These are phyloP conservation scores for Sphyrna mokarran DNA, from an alignment of 2,113 vertebrate genomes.

Conservation along the genomic window DNA sequence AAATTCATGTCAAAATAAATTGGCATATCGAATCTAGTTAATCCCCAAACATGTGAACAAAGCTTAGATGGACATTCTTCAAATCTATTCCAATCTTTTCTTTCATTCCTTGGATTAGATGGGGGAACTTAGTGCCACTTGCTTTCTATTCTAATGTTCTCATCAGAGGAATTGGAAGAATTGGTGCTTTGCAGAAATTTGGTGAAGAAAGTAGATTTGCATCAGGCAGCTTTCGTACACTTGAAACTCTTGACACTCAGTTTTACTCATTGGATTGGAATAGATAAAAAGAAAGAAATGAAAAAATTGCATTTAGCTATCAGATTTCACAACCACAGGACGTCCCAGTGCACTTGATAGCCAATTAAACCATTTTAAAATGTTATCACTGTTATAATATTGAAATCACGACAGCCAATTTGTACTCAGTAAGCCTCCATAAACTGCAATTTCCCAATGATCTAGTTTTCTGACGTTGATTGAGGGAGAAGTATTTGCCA, in stretches of 20 bases:
- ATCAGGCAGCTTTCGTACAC: background rate
- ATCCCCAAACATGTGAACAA: background rate
- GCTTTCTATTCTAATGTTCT: background rate
- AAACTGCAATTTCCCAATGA: background rate
- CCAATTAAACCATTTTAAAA: background rate
- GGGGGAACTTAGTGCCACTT: background rate
- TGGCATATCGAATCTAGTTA: background rate
- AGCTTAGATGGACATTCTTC: background rate
- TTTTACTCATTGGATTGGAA: background rate
- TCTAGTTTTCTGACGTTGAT: background rate
- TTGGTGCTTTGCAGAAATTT: background rate
- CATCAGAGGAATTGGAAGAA: background rate
- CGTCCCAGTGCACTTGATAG: background rate
- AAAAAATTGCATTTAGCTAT: background rate
- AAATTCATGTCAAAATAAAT: background rate
- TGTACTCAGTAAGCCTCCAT: background rate
- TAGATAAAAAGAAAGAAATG: background rate
- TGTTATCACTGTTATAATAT: background rate
- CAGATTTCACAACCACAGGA: background rate
- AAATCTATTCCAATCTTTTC: background rate
- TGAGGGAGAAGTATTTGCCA: background rate
- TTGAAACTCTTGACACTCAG: background rate
- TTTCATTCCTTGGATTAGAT: background rate
- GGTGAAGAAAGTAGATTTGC: background rate
- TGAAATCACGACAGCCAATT: background rate